Evolutionary conservation across 1,140 invertebrate species (phyloP), one percentile per base, ranked within the genome.

Genomic region (Callitettix versicolor): DNA sequence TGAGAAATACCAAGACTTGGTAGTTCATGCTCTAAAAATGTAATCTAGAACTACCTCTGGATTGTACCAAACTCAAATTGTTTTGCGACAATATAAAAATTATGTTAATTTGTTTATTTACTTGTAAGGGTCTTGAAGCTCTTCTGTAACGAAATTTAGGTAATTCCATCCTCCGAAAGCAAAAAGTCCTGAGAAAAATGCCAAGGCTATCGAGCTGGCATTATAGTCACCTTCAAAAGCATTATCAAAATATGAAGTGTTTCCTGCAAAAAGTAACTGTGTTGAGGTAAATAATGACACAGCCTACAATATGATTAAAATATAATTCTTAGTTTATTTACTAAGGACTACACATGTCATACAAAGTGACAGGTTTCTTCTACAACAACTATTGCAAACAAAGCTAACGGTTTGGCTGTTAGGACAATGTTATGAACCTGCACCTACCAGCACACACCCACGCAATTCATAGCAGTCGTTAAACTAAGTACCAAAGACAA

Each of bases 101-200:
- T n/a, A n/a, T n/a, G n/a, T n/a, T n/a, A n/a, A n/a, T n/a, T n/a
- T n/a, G n/a, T n/a, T n/a, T n/a, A 75, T 77, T 79, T 69, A 94
- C 88, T 82, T 90, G 76, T 91, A 88, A 9, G 92, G 93, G 71
- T 95, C 88, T 69, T 94, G 84, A 12, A 96, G 75, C 71, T 97
- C 93, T 73, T 94, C 91, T 18, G 91, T 92, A 26, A 95, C 89
- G 70, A 93, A 94, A 72, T 95, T 95, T 38, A 95, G 75, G 69
- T 88, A 92, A 68, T 94, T 92, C 88, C 89, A 96, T 40, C 93
- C 93, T 46, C 91, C 91, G 69, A 95, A 97, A n/a, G 93, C 91
- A 75, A 96, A 97, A 1, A 96, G 74, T n/a, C 91, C 92, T 0
- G 88, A 88, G 69, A 95, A 95, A 64, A 95, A 93, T 0, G 91